Conservation (phyloP, 1,140 invertebrate species). For the Drusus annulatus region DNA sequence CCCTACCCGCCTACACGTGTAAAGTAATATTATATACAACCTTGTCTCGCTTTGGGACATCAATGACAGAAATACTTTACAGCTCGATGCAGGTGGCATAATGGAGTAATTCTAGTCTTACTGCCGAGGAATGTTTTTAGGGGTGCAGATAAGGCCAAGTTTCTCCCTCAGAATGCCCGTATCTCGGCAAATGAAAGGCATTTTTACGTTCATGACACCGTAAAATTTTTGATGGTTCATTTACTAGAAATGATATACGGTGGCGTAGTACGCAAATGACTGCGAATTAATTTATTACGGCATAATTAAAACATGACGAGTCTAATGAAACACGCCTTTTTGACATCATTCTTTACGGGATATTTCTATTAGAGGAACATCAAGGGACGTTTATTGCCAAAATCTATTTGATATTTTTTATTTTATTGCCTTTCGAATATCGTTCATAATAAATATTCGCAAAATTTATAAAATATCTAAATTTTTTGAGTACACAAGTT, state of each 20-base stretch:
- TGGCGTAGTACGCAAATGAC: constrained; percentile 22
- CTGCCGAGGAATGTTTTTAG: constrained; percentile 29
- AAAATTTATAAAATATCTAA: background rate
- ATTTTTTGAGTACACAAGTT: background rate
- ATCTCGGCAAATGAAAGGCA: constrained; percentile 38
- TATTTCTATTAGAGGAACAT: constrained; percentile 16
- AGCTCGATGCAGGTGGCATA: constrained; percentile 33
- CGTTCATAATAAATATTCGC: background rate
- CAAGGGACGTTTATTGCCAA: background rate
- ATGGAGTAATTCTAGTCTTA: constrained; percentile 33
- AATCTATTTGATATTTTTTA: background rate
- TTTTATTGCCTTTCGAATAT: background rate
- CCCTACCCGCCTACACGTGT: background rate
- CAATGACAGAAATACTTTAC: constrained; percentile 2
- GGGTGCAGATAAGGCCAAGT: constrained; percentile 33
- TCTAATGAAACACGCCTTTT: constrained; percentile 29
- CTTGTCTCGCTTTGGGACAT: background rate
- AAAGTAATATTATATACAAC: background rate
- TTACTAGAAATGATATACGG: constrained; percentile 23
- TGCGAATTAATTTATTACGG: constrained; percentile 33
- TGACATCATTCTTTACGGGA: background rate
- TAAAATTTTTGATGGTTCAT: constrained; percentile 45
- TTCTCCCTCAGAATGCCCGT: constrained; percentile 17
- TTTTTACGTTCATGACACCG: constrained; percentile 21
- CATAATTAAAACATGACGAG: constrained; percentile 36